phyloP scores from a whole-genome alignment of 2,888 invertebrate genomes.

The Tetrapedia diversipes region DNA sequence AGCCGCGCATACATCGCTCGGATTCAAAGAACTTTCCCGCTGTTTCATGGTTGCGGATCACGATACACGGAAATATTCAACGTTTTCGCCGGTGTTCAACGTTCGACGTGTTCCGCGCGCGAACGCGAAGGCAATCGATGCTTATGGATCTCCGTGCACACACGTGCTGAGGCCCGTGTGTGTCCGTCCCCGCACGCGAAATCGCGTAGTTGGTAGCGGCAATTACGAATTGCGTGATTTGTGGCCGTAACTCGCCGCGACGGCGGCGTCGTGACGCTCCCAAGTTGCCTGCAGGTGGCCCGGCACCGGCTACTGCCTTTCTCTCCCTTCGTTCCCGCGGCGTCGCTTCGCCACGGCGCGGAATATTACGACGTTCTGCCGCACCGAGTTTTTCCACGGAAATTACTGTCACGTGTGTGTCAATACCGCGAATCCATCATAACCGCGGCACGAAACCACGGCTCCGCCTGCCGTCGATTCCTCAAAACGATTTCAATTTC shows the following conservation, averaged over 20 bases:
- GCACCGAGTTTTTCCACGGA: conserved; percentile 30
- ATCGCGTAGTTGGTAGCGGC: conserved; percentile 80
- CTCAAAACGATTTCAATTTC: conserved; percentile 21
- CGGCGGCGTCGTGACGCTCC: conserved; percentile 82
- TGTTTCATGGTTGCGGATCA: conserved; percentile 35
- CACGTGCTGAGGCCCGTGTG: too few species aligned
- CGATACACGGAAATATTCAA: conserved; percentile 54
- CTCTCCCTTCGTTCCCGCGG: conserved; percentile 67
- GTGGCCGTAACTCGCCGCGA: conserved; percentile 81
- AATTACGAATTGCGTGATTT: conserved; percentile 83
- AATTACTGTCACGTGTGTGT: conserved; percentile 61
- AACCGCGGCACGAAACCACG: conserved; percentile 28
- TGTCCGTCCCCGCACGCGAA: conserved; percentile 69
- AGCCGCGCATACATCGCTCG: not conserved
- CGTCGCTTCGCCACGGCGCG: conserved; percentile 41
- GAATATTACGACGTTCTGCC: conserved; percentile 71
- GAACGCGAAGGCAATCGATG: conserved; percentile 76
- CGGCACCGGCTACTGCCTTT: conserved; percentile 79
- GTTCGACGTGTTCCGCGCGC: conserved; percentile 36
- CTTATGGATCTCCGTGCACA: conserved; percentile 78
- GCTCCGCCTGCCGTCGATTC: not conserved
- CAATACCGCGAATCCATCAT: conserved; percentile 59
- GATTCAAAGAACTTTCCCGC: conserved; percentile 37
- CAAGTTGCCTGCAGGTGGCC: conserved; percentile 79
- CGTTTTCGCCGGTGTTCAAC: conserved; percentile 38